Conservation (phyloP, 2,888 invertebrate species). For the Hybos culiciformis region DNA sequence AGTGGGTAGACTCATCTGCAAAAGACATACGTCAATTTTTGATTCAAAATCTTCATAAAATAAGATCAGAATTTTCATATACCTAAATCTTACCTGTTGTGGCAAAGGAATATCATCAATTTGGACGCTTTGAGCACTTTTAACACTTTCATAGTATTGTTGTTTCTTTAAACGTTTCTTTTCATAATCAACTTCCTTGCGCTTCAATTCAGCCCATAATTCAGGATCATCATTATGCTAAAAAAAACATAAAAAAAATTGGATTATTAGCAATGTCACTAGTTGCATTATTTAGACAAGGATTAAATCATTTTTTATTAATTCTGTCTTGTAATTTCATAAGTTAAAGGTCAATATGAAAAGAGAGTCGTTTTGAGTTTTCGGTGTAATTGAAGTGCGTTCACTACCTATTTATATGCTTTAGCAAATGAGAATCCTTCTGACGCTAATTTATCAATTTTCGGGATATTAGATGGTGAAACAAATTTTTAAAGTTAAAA, state of each 20-base stretch:
- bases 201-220: slow-evolving; percentile 81
- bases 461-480: neutral
- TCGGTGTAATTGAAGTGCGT: too few species aligned
- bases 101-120: slow-evolving; percentile 93
- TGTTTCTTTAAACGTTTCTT: slow-evolving; percentile 74
- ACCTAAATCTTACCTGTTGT: slow-evolving; percentile 31
- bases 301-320: too few species aligned
- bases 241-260: slow-evolving; percentile 11
- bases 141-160: slow-evolving; percentile 88
- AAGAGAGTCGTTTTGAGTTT: neutral
- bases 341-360: too few species aligned
- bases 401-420: too few species aligned
- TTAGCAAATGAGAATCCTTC: too few species aligned
- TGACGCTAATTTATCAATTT: too few species aligned
- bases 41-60: too few species aligned
- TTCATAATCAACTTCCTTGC: slow-evolving; percentile 86
- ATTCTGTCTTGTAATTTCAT: too few species aligned
- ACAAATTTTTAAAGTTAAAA: neutral
- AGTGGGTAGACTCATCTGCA: slow-evolving; percentile 28
- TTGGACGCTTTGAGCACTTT: slow-evolving; percentile 87
- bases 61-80: too few species aligned
- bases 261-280: neutral
- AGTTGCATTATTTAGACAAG: too few species aligned
- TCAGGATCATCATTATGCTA: slow-evolving; percentile 94
- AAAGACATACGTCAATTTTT: neutral